These are phyloP conservation scores for Platycheirus rosarum DNA, from an alignment of 2,888 invertebrate genomes.

Conservation along the genomic window DNA sequence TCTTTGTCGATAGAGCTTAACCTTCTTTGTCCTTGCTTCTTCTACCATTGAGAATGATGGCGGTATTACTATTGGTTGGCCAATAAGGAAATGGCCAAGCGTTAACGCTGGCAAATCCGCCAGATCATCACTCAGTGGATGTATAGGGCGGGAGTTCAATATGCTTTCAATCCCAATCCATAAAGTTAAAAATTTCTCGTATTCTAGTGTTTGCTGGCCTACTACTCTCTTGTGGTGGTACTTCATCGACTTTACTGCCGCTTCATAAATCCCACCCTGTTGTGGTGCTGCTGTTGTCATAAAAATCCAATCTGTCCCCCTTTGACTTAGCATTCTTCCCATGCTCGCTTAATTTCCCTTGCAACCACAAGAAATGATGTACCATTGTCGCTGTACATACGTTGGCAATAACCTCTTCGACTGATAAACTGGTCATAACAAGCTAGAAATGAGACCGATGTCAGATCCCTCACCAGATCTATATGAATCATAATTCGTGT, in stretches of 20 bases:
- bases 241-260: slow-evolving; percentile 55
- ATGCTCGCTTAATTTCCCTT: slow-evolving; percentile 10
- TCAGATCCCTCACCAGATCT: not conserved
- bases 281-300: slow-evolving; percentile 47
- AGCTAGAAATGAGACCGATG: not conserved
- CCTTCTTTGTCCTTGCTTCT: too few species aligned
- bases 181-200: slow-evolving; percentile 17
- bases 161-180: slow-evolving; percentile 27
- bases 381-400: slow-evolving; percentile 41
- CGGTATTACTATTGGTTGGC: slow-evolving; percentile 19
- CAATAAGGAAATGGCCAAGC: slow-evolving; percentile 18
- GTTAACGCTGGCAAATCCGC: not conserved
- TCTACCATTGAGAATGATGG: too few species aligned
- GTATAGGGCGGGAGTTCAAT: slow-evolving; percentile 41
- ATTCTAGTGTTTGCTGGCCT: slow-evolving; percentile 1
- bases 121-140: slow-evolving; percentile 17
- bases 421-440: slow-evolving; percentile 37
- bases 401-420: slow-evolving; percentile 20
- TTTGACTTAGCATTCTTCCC: slow-evolving; percentile 12
- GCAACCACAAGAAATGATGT: slow-evolving; percentile 39
- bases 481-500: too few species aligned
- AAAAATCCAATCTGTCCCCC: slow-evolving; percentile 35
- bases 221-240: slow-evolving; percentile 22
- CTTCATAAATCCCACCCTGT: slow-evolving; percentile 64
- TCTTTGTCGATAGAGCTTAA: too few species aligned